These are phyloP conservation scores for Toxotes jaculatrix DNA, from an alignment of 2,113 vertebrate species.

Conservation along the genomic window DNA sequence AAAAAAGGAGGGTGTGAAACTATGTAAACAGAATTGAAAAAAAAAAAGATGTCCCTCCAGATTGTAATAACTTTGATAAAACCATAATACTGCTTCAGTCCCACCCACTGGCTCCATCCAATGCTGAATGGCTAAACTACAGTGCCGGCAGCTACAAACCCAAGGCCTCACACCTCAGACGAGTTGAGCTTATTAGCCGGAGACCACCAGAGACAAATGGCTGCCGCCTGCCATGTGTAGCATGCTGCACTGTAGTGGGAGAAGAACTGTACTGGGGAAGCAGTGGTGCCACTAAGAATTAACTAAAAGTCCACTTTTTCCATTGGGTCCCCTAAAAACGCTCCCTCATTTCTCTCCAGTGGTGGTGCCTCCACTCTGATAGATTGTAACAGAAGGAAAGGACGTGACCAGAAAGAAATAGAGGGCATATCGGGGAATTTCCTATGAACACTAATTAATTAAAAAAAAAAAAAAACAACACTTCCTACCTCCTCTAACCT, in stretches of 20 bases:
- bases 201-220: conserved; percentile 16
- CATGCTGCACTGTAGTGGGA: not conserved
- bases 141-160: not conserved
- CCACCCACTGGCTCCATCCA: conserved; percentile 26
- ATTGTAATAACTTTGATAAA: not conserved
- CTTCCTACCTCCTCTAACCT: not conserved
- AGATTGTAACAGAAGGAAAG: conserved; percentile 38
- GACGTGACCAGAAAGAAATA: conserved; percentile 42
- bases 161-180: conserved; percentile 17
- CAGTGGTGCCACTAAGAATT: conserved; percentile 39
- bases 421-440: not conserved
- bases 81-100: not conserved
- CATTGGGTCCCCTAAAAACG: conserved; percentile 22
- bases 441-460: not conserved
- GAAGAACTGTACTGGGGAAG: conserved; percentile 6
- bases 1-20: not conserved
- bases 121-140: conserved; percentile 10
- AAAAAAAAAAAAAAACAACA: not conserved
- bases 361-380: not conserved
- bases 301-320: conserved; percentile 47
- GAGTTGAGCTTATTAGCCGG: conserved; percentile 20
- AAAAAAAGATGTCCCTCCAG: not conserved
- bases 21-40: not conserved
- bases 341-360: conserved; percentile 31
- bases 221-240: not conserved